Evolutionary conservation across 2,113 vertebrate species (phyloP).

Genomic region (Castor canadensis): DNA sequence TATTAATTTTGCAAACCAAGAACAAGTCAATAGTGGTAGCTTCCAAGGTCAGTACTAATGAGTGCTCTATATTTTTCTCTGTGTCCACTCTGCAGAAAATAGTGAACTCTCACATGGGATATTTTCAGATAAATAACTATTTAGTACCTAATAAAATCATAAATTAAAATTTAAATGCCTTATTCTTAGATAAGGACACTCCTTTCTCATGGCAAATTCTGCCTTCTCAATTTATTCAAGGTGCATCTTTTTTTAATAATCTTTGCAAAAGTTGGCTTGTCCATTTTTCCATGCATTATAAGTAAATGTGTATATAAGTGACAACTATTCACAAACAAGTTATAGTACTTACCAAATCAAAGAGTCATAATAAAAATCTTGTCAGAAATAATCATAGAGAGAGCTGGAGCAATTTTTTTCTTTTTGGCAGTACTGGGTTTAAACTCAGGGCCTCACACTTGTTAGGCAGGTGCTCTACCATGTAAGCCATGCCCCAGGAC

Average conservation of each 20-base stretch:
- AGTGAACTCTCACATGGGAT: not conserved
- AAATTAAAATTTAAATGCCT: conserved; percentile 25
- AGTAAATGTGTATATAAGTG: not conserved
- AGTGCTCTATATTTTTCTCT: not conserved
- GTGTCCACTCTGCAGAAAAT: not conserved
- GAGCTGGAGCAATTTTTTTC: not conserved
- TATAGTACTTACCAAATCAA: not conserved
- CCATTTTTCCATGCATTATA: not conserved
- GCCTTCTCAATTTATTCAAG: not conserved
- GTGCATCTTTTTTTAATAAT: not conserved
- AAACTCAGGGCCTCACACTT: too few species aligned
- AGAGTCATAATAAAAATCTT: not conserved
- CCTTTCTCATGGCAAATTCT: not conserved
- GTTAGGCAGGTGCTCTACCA: too few species aligned
- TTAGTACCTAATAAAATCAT: not conserved
- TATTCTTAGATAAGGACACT: not conserved
- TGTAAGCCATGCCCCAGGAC: too few species aligned
- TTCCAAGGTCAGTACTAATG: not conserved
- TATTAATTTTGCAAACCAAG: conserved; percentile 14
- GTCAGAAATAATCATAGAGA: not conserved
- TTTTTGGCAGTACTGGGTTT: too few species aligned
- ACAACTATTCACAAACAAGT: not conserved
- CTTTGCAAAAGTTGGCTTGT: not conserved
- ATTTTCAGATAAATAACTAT: not conserved
- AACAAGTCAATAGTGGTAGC: conserved; percentile 47